A percentile compares a stretch with the other conserved stretches of the same genome.
Conservation (phyloP, 2,797 vertebrate species). For the Labeo calbasu region DNA sequence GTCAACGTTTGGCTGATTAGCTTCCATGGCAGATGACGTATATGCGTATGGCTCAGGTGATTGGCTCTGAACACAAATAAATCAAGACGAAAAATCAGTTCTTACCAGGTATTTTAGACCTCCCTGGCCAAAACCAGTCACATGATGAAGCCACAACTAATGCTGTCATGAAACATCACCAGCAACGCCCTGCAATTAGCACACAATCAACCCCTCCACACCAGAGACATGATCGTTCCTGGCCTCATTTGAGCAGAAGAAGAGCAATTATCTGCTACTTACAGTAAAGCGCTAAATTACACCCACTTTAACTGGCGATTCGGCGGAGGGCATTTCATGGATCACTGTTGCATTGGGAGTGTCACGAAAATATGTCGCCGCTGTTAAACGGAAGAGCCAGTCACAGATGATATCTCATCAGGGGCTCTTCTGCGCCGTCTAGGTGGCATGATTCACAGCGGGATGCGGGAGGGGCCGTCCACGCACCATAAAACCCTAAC, state of each 20-base stretch:
- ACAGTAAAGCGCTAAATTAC: slow-evolving; percentile 45
- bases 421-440: slow-evolving; percentile 1
- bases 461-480: slow-evolving; percentile 29
- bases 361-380: slow-evolving; percentile 56
- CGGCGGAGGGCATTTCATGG: slow-evolving; percentile 53
- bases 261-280: slow-evolving; percentile 44
- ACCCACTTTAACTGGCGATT: slow-evolving; percentile 46
- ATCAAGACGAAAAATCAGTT: no score
- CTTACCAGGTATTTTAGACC: neutral
- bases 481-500: slow-evolving; percentile 51
- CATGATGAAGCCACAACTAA: slow-evolving; percentile 15
- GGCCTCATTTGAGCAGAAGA: slow-evolving; percentile 35
- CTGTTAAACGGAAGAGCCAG: slow-evolving; percentile 48
- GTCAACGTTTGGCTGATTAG: neutral
- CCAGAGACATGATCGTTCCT: slow-evolving; percentile 12
- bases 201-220: slow-evolving; percentile 1
- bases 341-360: slow-evolving; percentile 46
- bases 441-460: slow-evolving; percentile 45
- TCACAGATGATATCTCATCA: slow-evolving; percentile 51
- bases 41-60: neutral
- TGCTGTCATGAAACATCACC: neutral
- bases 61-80: neutral
- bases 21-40: neutral
- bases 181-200: slow-evolving; percentile 22
- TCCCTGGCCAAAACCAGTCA: neutral